Evolutionary conservation across 2,797 vertebrate genomes (phyloP).

Genomic region (Lacerta bilineata): DNA sequence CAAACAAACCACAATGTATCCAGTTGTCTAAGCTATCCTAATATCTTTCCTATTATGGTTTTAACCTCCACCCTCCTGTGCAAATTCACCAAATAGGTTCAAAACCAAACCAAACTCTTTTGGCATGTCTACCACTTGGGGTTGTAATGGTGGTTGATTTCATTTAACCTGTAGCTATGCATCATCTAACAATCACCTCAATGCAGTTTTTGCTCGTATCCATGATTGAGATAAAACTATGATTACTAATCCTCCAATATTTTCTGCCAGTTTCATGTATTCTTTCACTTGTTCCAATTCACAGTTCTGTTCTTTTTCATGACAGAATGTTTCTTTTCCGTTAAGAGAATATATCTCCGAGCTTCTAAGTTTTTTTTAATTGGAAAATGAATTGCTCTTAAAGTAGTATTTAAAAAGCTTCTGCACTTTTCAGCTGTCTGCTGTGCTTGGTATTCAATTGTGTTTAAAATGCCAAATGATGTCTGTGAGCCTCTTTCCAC

Average conservation of each 20-base stretch:
- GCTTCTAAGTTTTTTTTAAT: background rate
- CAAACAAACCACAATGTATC: background rate
- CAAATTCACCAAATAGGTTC: too few species aligned
- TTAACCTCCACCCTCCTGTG: background rate
- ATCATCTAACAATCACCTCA: background rate
- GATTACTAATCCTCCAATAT: background rate
- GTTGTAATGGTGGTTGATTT: background rate
- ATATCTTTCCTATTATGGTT: background rate
- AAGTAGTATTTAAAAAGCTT: background rate
- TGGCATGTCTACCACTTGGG: background rate
- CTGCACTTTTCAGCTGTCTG: background rate
- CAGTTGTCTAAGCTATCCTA: background rate
- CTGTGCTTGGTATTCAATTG: background rate
- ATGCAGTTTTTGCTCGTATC: background rate
- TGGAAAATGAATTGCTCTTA: background rate
- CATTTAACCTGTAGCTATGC: background rate
- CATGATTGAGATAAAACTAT: background rate
- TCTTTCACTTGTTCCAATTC: background rate
- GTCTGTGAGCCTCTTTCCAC: constrained; percentile 43
- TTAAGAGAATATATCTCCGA: background rate
- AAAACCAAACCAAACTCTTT: too few species aligned
- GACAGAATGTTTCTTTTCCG: background rate
- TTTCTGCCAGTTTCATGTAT: background rate
- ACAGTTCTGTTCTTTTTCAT: background rate
- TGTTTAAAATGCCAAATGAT: constrained; percentile 37